A percentile compares a stretch with the other conserved stretches of the same genome.
Conservation (phyloP, 2,888 invertebrate genomes). For the Baronia brevicornis region DNA sequence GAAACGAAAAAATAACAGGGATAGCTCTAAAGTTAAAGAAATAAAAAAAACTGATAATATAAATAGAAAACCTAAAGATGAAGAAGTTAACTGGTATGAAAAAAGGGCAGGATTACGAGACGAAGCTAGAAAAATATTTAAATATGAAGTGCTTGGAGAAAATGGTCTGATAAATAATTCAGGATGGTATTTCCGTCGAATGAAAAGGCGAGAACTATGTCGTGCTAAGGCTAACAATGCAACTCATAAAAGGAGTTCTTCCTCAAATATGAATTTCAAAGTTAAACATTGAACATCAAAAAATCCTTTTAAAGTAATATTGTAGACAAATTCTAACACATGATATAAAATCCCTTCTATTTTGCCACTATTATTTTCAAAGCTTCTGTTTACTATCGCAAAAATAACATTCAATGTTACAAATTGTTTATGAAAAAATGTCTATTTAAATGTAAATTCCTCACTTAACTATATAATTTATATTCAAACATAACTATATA, state of each 20-base stretch:
- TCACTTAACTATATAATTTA: too few species aligned
- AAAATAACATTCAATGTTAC: too few species aligned
- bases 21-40: conserved; percentile 29
- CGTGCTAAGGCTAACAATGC: conserved; percentile 53
- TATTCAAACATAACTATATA: too few species aligned
- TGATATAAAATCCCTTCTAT: too few species aligned
- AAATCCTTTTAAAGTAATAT: too few species aligned
- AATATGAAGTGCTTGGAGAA: conserved; percentile 50
- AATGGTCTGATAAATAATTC: conserved; percentile 46
- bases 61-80: conserved; percentile 13
- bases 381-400: too few species aligned
- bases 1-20: conserved; percentile 19
- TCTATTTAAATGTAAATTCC: too few species aligned
- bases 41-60: conserved; percentile 18
- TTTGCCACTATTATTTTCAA: too few species aligned
- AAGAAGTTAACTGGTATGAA: conserved; percentile 44
- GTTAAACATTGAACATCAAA: conserved; percentile 44
- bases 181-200: conserved; percentile 65
- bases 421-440: too few species aligned
- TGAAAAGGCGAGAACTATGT: conserved; percentile 63
- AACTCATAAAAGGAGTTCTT: conserved; percentile 45
- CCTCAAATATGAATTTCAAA: conserved; percentile 55
- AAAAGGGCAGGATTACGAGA: conserved; percentile 46
- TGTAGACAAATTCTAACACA: too few species aligned
- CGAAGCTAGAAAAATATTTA: conserved; percentile 52